Evolutionary conservation across 2,888 invertebrate genomes (phyloP), one percentile per base, ranked within the genome.

Genomic region (Melipona bicolor): DNA sequence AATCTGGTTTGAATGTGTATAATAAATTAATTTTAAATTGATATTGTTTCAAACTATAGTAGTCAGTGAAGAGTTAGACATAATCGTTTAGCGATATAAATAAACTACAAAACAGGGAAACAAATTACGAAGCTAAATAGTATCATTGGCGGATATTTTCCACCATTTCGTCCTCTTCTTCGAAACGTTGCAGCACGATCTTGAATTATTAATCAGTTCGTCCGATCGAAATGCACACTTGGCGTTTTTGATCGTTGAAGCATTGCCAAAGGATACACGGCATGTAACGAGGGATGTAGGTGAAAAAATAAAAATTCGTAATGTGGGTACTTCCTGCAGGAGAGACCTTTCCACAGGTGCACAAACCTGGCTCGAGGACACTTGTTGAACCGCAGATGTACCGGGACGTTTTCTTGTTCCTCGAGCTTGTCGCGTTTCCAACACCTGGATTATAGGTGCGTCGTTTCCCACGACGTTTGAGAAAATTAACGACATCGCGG

Each of bases 341-440:
- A 70, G 72, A 81, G 72, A 81, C 71, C 77, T 70, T 69, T 73
- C 65, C 81, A 90, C 91, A 91, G 90, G 89, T 91, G 90, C 82
- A 78, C 79, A 59, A 75, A 76, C 83, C 84, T 88, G 27, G 84
- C 69, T 83, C 70, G 77, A 73, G 56, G 73, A 85, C 88, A 90
- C 88, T 91, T 87, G 89, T 83, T 79, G 80, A 79, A 75, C 84
- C 88, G 90, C 93, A 93, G 92, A 91, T 92, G 92, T 88, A 81
- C 87, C 27, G 64, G 68, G 76, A 72, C 70, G 27, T 79, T 81
- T 85, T 74, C 87, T 88, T 86, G 85, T 88, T 83, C 68, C 50
- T 59, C 65, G 68, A 73, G 64, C 64, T 56, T 68, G 56, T 76
- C 85, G 71, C 86, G 21, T 77, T 91, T 90, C 91, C 90, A 56